Base-by-base conservation (phyloP, 2,797 vertebrate species). In the Percopsis omiscomaycus region DNA sequence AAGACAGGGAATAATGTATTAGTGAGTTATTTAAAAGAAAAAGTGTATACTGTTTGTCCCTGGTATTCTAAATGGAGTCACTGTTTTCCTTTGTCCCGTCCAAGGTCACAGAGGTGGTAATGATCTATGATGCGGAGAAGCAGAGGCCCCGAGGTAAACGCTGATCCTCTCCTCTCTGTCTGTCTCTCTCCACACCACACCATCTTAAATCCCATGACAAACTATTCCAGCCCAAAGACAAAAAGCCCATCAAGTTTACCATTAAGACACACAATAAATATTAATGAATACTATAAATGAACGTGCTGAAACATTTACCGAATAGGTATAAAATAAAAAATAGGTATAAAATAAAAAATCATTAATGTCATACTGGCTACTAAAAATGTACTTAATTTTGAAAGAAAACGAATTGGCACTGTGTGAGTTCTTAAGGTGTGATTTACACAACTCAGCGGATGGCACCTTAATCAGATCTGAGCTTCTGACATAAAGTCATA, bases 111-210 rank as follows among this genome's bases (percentile, higher is more conserved):
- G 98, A 99, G 93, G 97, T 99, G 91, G 97, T 99, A 91, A 99
- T 99, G 98, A 99, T 99, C 94, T 99, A 99, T 93, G 98, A 99
- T 73, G 96, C 96, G 65, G 97, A 99, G 92, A 99, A 99, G 91
- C 98, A 99, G 95, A 96, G 98, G 95, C 97, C 98, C 91, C 95
- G 98, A 99, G 98, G 97, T 99, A 99, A 99, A 96, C 94, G 93
- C 94, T 95, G 92, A 95, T 94, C 94, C 92, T 80, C 69, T 75
- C 57, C 57, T 87, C 92, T 89, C 72, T 60, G 73, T 82, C 69
- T 79, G 76, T 78, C 75, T 77, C 75, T 89, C 84, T 91, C 90
- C 91, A 92, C 94, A 93, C 91, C 90, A 88, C 91, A 90, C 89
- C 87, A 83, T 89, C 84, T 94, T 84, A 92, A 93, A 94, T 97